Percentiles rank a stretch among this genome's conserved stretches.
phyloP scores from a whole-genome alignment of 2,797 vertebrate species.

The Xiphorhynchus erythropygius region DNA sequence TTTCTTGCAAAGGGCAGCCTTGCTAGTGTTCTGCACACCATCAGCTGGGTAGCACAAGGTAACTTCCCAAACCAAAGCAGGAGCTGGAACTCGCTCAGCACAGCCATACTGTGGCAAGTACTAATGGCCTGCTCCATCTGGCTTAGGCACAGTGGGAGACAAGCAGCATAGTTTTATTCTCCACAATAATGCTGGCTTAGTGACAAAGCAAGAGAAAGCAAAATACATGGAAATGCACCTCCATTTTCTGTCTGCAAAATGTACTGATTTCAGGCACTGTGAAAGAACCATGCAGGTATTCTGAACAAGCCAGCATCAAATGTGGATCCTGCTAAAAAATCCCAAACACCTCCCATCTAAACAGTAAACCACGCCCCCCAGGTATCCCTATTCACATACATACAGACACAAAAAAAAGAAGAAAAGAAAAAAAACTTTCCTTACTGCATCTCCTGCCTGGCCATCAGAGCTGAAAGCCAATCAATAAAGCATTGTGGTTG shows the following conservation, averaged over 20 bases:
- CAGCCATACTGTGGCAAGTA: neutral
- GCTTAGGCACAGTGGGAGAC: neutral
- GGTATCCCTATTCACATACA: neutral
- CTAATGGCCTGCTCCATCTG: neutral
- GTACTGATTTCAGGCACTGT: neutral
- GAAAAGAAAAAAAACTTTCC: neutral
- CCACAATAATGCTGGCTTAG: neutral
- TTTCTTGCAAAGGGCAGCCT: neutral
- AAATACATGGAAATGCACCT: neutral
- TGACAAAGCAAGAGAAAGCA: neutral
- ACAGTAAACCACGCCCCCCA: neutral
- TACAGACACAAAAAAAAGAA: neutral
- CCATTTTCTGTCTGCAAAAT: neutral
- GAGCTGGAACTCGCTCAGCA: neutral
- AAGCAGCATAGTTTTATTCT: neutral
- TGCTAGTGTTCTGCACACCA: neutral
- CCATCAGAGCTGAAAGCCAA: neutral
- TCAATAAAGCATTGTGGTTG: neutral
- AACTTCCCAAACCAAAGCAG: neutral
- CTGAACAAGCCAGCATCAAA: neutral
- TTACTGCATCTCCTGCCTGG: neutral
- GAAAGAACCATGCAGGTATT: neutral
- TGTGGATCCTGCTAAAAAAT: neutral
- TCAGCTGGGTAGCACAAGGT: neutral
- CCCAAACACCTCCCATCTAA: accelerated